phyloP scores from a whole-genome alignment of 1,140 invertebrate species.

The Lutraria rhynchaena region DNA sequence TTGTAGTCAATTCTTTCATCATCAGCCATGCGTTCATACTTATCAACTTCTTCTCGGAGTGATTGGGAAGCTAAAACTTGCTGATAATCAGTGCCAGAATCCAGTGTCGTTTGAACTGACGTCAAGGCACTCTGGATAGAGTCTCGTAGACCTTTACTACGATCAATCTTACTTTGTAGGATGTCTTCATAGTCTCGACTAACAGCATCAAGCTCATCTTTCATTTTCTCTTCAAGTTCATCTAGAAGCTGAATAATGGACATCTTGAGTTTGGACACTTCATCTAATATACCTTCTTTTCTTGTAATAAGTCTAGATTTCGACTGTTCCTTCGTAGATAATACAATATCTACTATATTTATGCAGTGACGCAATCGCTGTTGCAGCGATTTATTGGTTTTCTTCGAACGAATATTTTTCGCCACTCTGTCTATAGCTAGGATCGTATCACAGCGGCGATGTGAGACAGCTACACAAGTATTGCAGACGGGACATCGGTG shows the following conservation, averaged over 20 bases:
- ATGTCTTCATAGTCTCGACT: conserved; percentile 55
- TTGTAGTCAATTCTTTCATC: conserved; percentile 53
- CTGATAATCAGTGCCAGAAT: conserved; percentile 31
- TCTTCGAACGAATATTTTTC: conserved; percentile 1
- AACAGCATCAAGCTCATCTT: conserved; percentile 52
- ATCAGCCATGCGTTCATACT: conserved; percentile 52
- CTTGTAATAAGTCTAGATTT: conserved; percentile 21
- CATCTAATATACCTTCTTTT: conserved; percentile 51
- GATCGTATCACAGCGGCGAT: conserved; percentile 47
- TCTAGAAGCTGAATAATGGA: conserved; percentile 52
- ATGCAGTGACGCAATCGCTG: conserved; percentile 44
- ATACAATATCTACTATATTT: conserved; percentile 35
- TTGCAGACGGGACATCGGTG: conserved; percentile 41
- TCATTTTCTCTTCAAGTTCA: conserved; percentile 53
- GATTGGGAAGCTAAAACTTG: conserved; percentile 37
- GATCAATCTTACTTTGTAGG: conserved; percentile 45
- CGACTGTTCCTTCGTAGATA: conserved; percentile 31
- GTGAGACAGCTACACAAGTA: conserved; percentile 41
- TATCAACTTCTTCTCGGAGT: conserved; percentile 38
- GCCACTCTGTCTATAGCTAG: conserved; percentile 19
- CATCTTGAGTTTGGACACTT: conserved; percentile 47
- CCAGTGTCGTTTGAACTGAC: conserved; percentile 10
- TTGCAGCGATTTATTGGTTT: conserved; percentile 30
- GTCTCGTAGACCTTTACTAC: conserved; percentile 45
- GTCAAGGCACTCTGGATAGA: conserved; percentile 43